Evolutionary conservation across 2,888 invertebrate genomes (phyloP).

Genomic region (Candidula unifasciata): DNA sequence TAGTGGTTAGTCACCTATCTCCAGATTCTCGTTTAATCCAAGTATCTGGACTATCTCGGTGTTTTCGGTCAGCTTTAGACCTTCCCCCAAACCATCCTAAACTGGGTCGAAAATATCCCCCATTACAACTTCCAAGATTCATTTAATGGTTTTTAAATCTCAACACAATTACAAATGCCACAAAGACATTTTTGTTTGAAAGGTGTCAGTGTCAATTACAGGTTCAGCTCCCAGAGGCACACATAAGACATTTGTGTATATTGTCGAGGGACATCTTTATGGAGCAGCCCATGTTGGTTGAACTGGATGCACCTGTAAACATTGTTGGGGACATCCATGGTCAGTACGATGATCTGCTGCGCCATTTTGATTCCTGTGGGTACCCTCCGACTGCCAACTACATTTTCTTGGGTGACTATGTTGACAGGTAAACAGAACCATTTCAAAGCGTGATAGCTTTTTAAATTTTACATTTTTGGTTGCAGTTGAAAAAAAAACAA

Average conservation of each 20-base stretch:
- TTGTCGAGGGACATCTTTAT: constrained; percentile 78
- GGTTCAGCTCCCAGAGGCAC: constrained; percentile 77
- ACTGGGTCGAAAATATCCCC: too few species aligned
- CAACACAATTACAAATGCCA: too few species aligned
- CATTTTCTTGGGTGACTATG: constrained; percentile 81
- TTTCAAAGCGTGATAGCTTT: too few species aligned
- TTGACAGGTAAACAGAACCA: constrained; percentile 78
- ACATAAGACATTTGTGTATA: constrained; percentile 79
- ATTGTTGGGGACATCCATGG: constrained; percentile 81
- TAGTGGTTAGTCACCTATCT: too few species aligned
- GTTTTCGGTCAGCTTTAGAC: too few species aligned
- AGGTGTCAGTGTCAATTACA: constrained; percentile 44
- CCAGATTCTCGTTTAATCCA: too few species aligned
- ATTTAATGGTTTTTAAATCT: too few species aligned
- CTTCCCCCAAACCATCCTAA: too few species aligned
- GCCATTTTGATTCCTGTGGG: constrained; percentile 80
- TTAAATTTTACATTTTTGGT: too few species aligned
- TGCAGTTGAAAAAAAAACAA: too few species aligned
- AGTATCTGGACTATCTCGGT: too few species aligned
- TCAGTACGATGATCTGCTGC: constrained; percentile 80
- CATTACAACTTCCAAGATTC: too few species aligned
- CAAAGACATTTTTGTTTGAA: neutral
- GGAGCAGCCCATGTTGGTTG: constrained; percentile 80
- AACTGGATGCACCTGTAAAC: constrained; percentile 80
- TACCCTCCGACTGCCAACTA: constrained; percentile 80